Evolutionary conservation across 1,140 invertebrate species (phyloP), one percentile per base, ranked within the genome.

Genomic region (Ladona fulva): DNA sequence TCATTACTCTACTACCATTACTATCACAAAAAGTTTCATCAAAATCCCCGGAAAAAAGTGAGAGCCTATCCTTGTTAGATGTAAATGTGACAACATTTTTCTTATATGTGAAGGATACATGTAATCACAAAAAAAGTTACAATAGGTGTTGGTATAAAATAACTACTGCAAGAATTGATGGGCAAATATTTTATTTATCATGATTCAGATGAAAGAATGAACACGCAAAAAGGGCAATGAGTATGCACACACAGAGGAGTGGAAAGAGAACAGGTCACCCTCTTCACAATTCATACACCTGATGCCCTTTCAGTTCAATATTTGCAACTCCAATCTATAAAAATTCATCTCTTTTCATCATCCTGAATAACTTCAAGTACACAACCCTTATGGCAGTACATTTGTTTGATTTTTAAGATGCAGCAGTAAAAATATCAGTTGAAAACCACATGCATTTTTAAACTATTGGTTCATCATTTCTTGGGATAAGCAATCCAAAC

Each of bases 341-440:
- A 66, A 66, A 66, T 6, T 66, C n/a, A 66, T 66, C 52, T 66
- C 19, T 66, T 66, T 19, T 66, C 14, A 19, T 19, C 52, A 19
- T 66, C 14, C 16, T 66, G 14, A 19, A 16, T 66, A 3, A 66
- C 12, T 66, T 66, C 52, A 16, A 66, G 14, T 66, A 66, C 14
- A 66, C 14, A 16, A 66, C 52, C 52, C 3, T 12, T 66, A n/a
- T 66, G 52, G 52, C 52, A 66, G 52, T 66, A 66, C 52, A 66
- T 66, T 19, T 66, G 3, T 19, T 52, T 6, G 3, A 66, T 66
- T 66, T 66, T 66, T 66, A 66, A 19, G n/a, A 66, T 12, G 14
- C 14, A 66, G 52, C 16, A 66, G n/a, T 66, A 66, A 66, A 66
- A 66, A 66, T 66, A 66, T 66, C 52, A 66, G 52, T 66, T 66